These are phyloP conservation scores for Beris chalybata DNA, from an alignment of 2,888 invertebrate genomes.

Conservation along the genomic window DNA sequence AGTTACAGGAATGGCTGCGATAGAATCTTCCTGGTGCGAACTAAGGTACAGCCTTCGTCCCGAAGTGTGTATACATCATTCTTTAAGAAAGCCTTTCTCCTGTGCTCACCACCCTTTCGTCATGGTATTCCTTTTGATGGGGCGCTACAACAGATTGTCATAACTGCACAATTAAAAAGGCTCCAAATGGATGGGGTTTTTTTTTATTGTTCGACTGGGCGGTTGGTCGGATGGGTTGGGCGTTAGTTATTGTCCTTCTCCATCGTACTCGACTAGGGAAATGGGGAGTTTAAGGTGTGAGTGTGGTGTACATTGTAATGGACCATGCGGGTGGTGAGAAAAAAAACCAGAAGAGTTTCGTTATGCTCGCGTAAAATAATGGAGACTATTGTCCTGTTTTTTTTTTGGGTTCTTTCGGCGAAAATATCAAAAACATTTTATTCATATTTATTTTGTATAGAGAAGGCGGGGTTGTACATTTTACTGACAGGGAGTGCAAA, in stretches of 20 bases:
- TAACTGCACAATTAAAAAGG: constrained; percentile 34
- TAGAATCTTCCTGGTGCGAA: neutral
- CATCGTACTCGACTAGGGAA: neutral
- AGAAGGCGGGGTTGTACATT: no score
- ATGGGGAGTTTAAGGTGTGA: no score
- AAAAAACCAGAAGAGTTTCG: no score
- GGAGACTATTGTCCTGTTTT: no score
- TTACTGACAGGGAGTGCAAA: no score
- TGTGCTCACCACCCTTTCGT: neutral
- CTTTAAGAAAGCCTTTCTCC: constrained; percentile 16
- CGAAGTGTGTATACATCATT: constrained; percentile 6
- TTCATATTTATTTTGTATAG: no score
- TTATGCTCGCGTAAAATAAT: no score
- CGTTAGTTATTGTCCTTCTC: constrained; percentile 19
- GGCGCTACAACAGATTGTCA: constrained; percentile 30
- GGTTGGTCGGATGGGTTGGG: no score
- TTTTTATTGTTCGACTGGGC: constrained; percentile 14
- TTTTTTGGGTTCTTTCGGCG: no score
- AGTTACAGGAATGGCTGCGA: neutral
- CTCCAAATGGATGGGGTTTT: constrained; percentile 30
- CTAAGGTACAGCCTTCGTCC: neutral
- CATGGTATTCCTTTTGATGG: constrained; percentile 9
- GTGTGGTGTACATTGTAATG: no score
- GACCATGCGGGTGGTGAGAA: no score
- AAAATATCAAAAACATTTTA: no score